Percentiles rank a stretch among this genome's conserved stretches.
Evolutionary conservation across 1,140 invertebrate genomes (phyloP).

Genomic region (Magallana angulata): DNA sequence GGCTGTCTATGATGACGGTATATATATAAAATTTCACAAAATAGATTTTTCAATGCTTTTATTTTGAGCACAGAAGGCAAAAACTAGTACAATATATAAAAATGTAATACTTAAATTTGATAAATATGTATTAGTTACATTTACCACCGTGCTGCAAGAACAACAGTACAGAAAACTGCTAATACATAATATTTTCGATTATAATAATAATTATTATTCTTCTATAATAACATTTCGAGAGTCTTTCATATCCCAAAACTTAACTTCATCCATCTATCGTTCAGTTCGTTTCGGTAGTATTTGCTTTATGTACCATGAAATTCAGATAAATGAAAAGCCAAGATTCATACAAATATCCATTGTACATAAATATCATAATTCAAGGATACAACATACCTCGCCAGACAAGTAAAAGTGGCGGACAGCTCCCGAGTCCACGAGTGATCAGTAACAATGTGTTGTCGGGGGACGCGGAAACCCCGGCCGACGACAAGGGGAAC

Average conservation of each 20-base stretch:
- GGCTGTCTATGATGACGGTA: slow-evolving; percentile 94
- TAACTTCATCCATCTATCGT: too few relatives aligned
- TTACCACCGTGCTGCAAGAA: background rate
- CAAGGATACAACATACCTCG: background rate
- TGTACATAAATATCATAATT: too few relatives aligned
- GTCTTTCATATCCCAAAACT: too few relatives aligned
- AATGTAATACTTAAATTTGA: background rate
- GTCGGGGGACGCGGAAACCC: background rate
- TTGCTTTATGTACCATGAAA: too few relatives aligned
- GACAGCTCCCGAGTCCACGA: background rate
- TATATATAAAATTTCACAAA: background rate
- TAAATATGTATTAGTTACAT: background rate
- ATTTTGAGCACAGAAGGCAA: background rate
- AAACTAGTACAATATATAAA: background rate
- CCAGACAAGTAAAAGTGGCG: background rate
- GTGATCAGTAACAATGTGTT: background rate
- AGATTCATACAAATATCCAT: too few relatives aligned
- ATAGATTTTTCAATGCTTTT: background rate
- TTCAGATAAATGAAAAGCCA: too few relatives aligned
- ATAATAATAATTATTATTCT: too few relatives aligned
- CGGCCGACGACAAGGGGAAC: background rate
- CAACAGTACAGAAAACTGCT: too few relatives aligned
- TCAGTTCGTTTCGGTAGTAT: too few relatives aligned
- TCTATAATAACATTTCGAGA: too few relatives aligned
- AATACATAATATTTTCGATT: too few relatives aligned